Base-by-base conservation (phyloP, 2,113 vertebrate species). In the Myiozetetes cayanensis region DNA sequence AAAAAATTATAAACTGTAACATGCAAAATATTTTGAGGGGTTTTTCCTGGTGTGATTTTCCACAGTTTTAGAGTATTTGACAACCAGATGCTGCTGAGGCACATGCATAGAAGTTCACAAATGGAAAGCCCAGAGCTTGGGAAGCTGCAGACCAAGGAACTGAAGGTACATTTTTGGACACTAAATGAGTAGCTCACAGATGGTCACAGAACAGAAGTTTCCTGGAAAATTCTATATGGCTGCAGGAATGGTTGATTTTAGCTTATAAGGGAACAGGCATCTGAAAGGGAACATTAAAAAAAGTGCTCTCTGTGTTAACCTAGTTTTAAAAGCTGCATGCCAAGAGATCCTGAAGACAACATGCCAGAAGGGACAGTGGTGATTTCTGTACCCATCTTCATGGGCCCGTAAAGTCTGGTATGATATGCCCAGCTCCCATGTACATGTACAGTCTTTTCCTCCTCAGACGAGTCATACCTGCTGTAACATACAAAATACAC, bases 231-330 rank as follows among this genome's bases (percentile, higher is more conserved):
- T 89, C 79, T 61, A 37, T 43, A 80, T 44, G 49, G 81, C 88
- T 96, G 76, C 55, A 93, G 72, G 83, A 97, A 96, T 46, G 19
- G 49, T 30, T 90, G 58, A 63, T 88, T 97, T 93, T 77, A 95
- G 56, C 92, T 93, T 85, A 96, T 59, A 25, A 76, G 85, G 83
- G 95, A 97, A 94, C 50, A 95, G 41, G 2, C 31, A 79, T 19
- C 41, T 50, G 47, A 94, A 95, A 87, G 65, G 72, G 75, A 65
- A 96, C 21, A 8, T 74, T 92, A 83, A 85, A 92, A 83, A 90
- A 94, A 49, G 67, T 47, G 62, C 50, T 93, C 58, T 85, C 91
- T 72, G 47, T 89, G 86, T 93, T 93, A 97, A 96, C 53, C 63
- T 79, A 78, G n/a, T 72, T 94, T 77, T n/a, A 79, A 92, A 78